Conservation (phyloP, 1,140 invertebrate species). For the Bicyclus anynana region DNA sequence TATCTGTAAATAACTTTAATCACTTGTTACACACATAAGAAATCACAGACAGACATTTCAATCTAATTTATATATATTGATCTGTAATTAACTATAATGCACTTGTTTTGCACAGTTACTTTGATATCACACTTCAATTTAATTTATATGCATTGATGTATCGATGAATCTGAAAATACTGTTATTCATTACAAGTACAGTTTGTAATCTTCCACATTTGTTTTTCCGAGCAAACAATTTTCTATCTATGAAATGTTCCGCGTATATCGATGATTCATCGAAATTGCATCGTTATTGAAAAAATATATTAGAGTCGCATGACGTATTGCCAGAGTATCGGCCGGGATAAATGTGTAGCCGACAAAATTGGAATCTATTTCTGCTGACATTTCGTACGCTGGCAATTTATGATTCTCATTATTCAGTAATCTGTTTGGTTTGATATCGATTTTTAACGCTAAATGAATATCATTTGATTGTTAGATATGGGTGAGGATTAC, state of each 20-base stretch:
- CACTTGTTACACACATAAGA: too few relatives aligned
- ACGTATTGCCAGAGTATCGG: constrained; percentile 18
- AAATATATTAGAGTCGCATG: constrained; percentile 4
- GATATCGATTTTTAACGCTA: background rate
- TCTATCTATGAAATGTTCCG: background rate
- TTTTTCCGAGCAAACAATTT: background rate
- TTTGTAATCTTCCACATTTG: background rate
- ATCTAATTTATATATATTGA: too few relatives aligned
- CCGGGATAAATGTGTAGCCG: constrained; percentile 5
- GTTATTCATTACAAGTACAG: too few relatives aligned
- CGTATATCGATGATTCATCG: constrained; percentile 11
- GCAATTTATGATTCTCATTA: constrained; percentile 2
- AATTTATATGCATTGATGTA: too few relatives aligned
- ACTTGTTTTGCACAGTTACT: too few relatives aligned
- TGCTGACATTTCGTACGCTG: background rate
- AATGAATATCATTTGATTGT: too few relatives aligned
- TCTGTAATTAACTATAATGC: too few relatives aligned
- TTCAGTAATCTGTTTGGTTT: background rate
- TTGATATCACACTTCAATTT: too few relatives aligned
- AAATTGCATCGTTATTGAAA: constrained; percentile 15
- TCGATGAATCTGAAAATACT: too few relatives aligned
- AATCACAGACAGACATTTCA: too few relatives aligned
- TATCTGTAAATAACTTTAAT: too few relatives aligned
- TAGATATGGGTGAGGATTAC: too few relatives aligned
- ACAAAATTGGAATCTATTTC: constrained; percentile 4